Percentiles rank a stretch among this genome's conserved stretches.
Evolutionary conservation across 2,888 invertebrate genomes (phyloP).

Genomic region (Pelosia muscerda): DNA sequence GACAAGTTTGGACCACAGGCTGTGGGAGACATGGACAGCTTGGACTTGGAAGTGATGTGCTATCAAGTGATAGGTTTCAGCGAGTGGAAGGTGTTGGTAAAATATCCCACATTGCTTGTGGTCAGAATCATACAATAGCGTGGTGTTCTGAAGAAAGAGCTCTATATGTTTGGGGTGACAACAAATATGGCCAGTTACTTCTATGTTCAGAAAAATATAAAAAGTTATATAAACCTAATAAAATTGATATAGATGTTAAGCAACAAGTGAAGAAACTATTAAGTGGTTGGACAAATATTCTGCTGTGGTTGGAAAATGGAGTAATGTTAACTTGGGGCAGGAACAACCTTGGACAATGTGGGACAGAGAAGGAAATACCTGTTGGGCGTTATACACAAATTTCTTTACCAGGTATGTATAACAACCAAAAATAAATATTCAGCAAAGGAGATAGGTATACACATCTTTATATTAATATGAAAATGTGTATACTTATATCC

Average conservation of each 20-base stretch:
- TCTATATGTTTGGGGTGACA: slow-evolving; percentile 93
- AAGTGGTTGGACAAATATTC: slow-evolving; percentile 93
- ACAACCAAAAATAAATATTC: too few relatives aligned
- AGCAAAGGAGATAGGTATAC: too few relatives aligned
- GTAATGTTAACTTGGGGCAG: slow-evolving; percentile 92
- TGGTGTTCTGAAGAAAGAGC: slow-evolving; percentile 85
- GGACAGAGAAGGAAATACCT: slow-evolving; percentile 68
- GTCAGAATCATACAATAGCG: slow-evolving; percentile 92
- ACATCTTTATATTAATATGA: too few relatives aligned
- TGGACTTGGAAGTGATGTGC: slow-evolving; percentile 82
- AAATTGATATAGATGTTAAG: slow-evolving; percentile 85
- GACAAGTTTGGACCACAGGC: slow-evolving; percentile 89
- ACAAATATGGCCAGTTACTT: slow-evolving; percentile 93
- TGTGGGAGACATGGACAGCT: slow-evolving; percentile 90
- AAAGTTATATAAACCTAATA: slow-evolving; percentile 84
- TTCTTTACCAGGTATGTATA: slow-evolving; percentile 72
- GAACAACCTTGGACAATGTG: slow-evolving; percentile 93
- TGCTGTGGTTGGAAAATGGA: slow-evolving; percentile 88
- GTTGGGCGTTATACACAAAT: slow-evolving; percentile 69
- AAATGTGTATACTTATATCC: too few relatives aligned
- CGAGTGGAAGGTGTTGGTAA: slow-evolving; percentile 85
- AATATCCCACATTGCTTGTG: slow-evolving; percentile 90
- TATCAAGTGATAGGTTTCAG: slow-evolving; percentile 76
- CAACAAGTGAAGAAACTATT: slow-evolving; percentile 86
- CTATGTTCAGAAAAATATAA: slow-evolving; percentile 82